These are phyloP conservation scores for Lydus trimaculatus DNA, from an alignment of 2,888 invertebrate species.

Conservation along the genomic window DNA sequence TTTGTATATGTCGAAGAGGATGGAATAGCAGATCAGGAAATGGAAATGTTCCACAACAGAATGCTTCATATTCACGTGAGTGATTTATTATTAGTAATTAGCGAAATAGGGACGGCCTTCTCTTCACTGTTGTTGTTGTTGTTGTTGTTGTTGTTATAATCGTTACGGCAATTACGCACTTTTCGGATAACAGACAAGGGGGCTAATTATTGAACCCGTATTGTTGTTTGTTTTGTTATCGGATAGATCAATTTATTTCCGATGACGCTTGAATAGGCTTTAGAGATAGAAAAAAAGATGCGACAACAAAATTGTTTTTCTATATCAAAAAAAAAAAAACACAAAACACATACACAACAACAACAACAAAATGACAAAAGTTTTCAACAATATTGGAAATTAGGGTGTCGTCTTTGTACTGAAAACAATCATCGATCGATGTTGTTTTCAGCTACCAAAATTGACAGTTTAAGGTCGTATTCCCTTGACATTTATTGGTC, in stretches of 20 bases:
- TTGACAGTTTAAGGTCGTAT: conserved; percentile 15
- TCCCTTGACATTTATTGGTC: conserved; percentile 11
- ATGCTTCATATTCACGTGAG: conserved; percentile 63
- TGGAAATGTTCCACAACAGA: conserved; percentile 61
- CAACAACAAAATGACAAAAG: neutral
- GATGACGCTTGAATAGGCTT: neutral
- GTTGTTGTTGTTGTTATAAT: neutral
- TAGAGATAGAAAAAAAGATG: neutral
- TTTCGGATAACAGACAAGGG: neutral
- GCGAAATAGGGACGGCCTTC: neutral
- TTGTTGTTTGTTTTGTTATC: neutral
- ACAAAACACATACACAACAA: too few species aligned
- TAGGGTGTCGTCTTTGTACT: neutral
- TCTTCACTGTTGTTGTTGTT: neutral
- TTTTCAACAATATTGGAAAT: neutral
- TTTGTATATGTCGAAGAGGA: conserved; percentile 79
- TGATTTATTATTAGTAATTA: conserved; percentile 29
- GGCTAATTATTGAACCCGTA: neutral
- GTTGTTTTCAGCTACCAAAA: conserved; percentile 2
- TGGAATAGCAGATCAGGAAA: conserved; percentile 60
- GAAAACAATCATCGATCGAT: neutral
- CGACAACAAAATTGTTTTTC: neutral
- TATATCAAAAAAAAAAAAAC: neutral
- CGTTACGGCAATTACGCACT: neutral
- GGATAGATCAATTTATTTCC: neutral